phyloP scores from a whole-genome alignment of 1,140 invertebrate species.

The Bilobella aurantiaca region DNA sequence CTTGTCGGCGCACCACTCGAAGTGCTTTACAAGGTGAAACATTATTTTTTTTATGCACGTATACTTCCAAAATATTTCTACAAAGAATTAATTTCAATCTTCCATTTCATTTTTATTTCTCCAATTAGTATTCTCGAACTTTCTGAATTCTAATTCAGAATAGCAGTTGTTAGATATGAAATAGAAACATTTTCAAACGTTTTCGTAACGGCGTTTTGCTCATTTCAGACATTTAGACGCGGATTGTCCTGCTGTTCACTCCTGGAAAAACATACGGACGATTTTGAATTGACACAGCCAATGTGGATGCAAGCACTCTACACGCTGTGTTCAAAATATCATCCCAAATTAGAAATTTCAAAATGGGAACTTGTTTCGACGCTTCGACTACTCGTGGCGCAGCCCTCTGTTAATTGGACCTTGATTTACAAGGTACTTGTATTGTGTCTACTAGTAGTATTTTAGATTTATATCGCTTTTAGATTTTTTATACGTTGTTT shows the following conservation, averaged over 20 bases:
- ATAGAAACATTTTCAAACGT: too few species aligned
- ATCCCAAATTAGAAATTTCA: conserved; percentile 12
- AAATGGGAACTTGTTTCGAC: conserved; percentile 37
- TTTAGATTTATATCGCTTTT: neutral
- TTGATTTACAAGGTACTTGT: conserved; percentile 51
- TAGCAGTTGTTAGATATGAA: too few species aligned
- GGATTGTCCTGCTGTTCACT: conserved; percentile 29
- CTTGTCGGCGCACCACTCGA: conserved; percentile 58
- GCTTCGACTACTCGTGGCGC: conserved; percentile 56
- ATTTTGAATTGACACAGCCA: conserved; percentile 13
- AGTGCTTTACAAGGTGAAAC: conserved; percentile 63
- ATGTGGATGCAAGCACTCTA: conserved; percentile 24
- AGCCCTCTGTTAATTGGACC: conserved; percentile 63
- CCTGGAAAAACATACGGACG: conserved; percentile 11
- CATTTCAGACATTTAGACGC: conserved; percentile 23
- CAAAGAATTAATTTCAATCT: too few species aligned
- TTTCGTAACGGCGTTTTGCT: too few species aligned
- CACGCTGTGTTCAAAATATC: conserved; percentile 24
- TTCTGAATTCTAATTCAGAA: too few species aligned
- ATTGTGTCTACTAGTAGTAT: neutral
- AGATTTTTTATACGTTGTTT: too few species aligned
- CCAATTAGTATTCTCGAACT: too few species aligned
- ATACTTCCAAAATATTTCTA: too few species aligned
- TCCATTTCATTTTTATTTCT: too few species aligned
- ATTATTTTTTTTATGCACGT: too few species aligned